Percentiles rank a stretch among this genome's conserved stretches.
Conservation (phyloP, 2,797 vertebrate species). For the Lacerta viridis region DNA sequence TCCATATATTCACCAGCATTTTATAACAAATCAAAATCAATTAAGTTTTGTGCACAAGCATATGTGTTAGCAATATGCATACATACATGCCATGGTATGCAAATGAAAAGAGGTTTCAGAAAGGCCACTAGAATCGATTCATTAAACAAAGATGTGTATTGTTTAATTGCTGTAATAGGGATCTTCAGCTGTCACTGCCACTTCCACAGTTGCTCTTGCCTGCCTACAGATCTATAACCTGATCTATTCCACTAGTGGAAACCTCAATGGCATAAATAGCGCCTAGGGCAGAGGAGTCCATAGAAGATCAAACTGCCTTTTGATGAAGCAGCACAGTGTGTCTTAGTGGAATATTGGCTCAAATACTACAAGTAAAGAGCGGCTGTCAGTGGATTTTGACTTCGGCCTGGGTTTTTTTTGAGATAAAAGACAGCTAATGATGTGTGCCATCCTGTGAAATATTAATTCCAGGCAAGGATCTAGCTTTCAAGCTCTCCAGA, state of each 20-base stretch:
- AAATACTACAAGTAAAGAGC: slow-evolving; percentile 44
- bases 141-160: background rate
- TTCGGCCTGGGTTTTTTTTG: slow-evolving; percentile 32
- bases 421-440: slow-evolving; percentile 34
- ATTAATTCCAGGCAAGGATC: too few relatives aligned
- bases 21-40: slow-evolving; percentile 31
- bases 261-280: background rate
- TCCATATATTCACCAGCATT: background rate
- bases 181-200: slow-evolving; percentile 36
- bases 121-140: slow-evolving; percentile 23
- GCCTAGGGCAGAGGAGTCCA: slow-evolving; percentile 4
- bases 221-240: background rate
- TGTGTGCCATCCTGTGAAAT: slow-evolving; percentile 30
- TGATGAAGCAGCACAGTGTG: slow-evolving; percentile 25
- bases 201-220: background rate
- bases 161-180: slow-evolving; percentile 27
- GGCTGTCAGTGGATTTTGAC: slow-evolving; percentile 38
- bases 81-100: background rate
- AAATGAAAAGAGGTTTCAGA: slow-evolving; percentile 32
- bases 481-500: too few relatives aligned
- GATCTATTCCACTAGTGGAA: slow-evolving; percentile 2
- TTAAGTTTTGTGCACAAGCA: background rate
- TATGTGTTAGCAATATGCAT: background rate
- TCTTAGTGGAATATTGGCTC: slow-evolving; percentile 33
- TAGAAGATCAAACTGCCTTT: slow-evolving; percentile 25